These are phyloP conservation scores for Scylla paramamosain DNA, from an alignment of 1,140 invertebrate genomes.

Conservation along the genomic window DNA sequence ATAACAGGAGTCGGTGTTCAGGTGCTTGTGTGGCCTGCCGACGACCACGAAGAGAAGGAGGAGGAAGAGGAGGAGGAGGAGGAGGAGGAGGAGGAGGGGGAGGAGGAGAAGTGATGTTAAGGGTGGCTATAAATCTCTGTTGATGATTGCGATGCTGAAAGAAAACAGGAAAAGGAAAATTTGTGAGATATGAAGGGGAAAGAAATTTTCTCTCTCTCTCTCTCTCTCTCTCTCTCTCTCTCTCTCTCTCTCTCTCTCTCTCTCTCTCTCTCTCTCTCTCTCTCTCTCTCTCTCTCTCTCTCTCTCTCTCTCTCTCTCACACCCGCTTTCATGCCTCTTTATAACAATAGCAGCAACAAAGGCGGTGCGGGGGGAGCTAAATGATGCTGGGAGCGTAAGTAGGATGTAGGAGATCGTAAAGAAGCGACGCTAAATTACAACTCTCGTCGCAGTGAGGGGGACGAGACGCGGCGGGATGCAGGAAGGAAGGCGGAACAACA, in stretches of 20 bases:
- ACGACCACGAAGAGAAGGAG: not conserved
- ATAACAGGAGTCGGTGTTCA: conserved; percentile 8
- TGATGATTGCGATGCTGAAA: not conserved
- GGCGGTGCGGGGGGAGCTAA: not conserved
- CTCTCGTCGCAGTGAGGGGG: not conserved
- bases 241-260: not conserved
- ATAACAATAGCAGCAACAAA: conserved; percentile 24
- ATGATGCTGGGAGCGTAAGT: not conserved
- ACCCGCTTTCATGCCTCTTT: not conserved
- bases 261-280: not conserved
- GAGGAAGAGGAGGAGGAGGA: not conserved
- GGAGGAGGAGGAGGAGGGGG: not conserved
- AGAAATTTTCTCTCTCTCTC: conserved; percentile 17
- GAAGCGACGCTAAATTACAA: conserved; percentile 11
- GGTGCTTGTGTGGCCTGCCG: not conserved
- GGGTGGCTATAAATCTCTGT: not conserved
- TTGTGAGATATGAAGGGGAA: not conserved
- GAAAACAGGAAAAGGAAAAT: conserved; percentile 13
- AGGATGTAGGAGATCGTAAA: conserved; percentile 22
- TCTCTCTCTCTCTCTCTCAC: not conserved
- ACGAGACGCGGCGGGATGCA: not conserved
- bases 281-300: conserved; percentile 24
- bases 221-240: not conserved
- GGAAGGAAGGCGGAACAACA: conserved; percentile 2
- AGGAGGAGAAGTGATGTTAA: not conserved